phyloP scores from a whole-genome alignment of 2,888 invertebrate species.

The Hypena proboscidalis region DNA sequence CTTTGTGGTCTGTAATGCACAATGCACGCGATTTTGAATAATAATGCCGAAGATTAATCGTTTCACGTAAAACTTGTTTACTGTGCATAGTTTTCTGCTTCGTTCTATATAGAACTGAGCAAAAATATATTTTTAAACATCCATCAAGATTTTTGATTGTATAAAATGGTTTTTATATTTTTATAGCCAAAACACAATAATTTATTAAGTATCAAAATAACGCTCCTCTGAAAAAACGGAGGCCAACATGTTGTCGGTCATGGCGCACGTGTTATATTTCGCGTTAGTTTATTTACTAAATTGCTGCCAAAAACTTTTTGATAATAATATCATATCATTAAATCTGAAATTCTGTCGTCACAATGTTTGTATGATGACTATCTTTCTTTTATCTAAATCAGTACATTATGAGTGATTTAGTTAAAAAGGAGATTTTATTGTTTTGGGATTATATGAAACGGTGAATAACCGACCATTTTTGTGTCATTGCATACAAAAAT shows the following conservation, averaged over 20 bases:
- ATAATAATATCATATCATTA: slow-evolving; percentile 19
- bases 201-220: not conserved
- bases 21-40: not conserved
- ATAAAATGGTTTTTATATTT: slow-evolving; percentile 29
- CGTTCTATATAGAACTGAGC: no score
- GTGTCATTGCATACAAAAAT: not conserved
- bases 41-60: no score
- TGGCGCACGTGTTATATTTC: not conserved
- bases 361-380: slow-evolving; percentile 30
- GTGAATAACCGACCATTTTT: slow-evolving; percentile 53
- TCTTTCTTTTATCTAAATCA: slow-evolving; percentile 16
- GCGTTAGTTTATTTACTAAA: not conserved
- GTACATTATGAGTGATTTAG: slow-evolving; percentile 57
- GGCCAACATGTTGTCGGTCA: not conserved
- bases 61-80: no score
- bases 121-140: no score
- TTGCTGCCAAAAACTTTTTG: slow-evolving; percentile 1
- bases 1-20: not conserved
- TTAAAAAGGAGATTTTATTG: slow-evolving; percentile 72
- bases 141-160: no score
- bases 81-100: no score
- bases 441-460: slow-evolving; percentile 82
- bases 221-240: not conserved
- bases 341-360: slow-evolving; percentile 34
- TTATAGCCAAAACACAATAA: slow-evolving; percentile 10